phyloP scores from a whole-genome alignment of 2,113 vertebrate species.

The Bombycilla garrulus region DNA sequence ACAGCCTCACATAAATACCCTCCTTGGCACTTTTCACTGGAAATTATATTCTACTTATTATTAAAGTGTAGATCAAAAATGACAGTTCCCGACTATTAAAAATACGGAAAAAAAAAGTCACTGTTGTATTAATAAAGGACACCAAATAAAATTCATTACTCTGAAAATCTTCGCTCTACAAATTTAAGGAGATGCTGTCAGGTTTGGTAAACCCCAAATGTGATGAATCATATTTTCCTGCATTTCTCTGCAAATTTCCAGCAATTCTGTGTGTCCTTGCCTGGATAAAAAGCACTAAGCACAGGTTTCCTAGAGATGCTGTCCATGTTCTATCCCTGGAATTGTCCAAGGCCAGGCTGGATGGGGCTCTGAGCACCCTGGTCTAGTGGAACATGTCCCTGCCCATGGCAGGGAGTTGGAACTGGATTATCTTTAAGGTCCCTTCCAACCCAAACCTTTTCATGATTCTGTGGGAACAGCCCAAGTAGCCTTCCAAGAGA shows the following conservation, averaged over 20 bases:
- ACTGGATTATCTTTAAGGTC: background rate
- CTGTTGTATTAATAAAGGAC: background rate
- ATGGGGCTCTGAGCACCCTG: background rate
- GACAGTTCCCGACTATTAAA: background rate
- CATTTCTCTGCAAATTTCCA: background rate
- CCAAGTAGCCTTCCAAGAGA: background rate
- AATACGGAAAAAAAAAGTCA: background rate
- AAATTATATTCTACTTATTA: conserved; percentile 51
- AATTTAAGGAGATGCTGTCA: background rate
- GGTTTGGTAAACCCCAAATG: background rate
- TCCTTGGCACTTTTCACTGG: conserved; percentile 55
- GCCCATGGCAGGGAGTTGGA: too few species aligned
- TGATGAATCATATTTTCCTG: background rate
- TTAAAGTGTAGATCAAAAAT: conserved; percentile 30
- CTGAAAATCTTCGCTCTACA: background rate
- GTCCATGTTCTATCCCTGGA: background rate
- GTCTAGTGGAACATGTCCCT: too few species aligned
- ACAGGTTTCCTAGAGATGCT: background rate
- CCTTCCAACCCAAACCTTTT: background rate
- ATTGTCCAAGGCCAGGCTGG: background rate
- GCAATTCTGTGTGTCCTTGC: background rate
- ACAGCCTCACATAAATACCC: conserved; percentile 46
- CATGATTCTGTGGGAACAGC: background rate
- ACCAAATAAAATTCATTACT: background rate
- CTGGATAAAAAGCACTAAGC: background rate